Conservation (phyloP, 2,113 vertebrate species). For the Protobothrops flavoviridis region DNA sequence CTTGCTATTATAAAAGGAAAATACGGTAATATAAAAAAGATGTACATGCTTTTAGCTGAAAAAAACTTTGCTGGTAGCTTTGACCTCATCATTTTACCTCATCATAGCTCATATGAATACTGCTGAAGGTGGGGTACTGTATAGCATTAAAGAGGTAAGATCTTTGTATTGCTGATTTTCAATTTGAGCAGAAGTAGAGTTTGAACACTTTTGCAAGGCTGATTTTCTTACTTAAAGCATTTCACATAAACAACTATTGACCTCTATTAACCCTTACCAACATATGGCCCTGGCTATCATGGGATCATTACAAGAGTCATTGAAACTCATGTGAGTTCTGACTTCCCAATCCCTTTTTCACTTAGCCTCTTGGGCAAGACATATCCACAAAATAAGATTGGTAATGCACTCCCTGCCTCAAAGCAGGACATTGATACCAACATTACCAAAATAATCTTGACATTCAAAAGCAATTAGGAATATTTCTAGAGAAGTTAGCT, state of each 20-base stretch:
- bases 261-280: not conserved
- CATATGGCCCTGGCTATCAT: not conserved
- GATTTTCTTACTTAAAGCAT: not conserved
- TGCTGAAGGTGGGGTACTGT: not conserved
- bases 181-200: not conserved
- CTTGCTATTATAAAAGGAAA: constrained; percentile 30
- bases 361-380: not conserved
- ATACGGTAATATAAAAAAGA: not conserved
- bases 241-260: not conserved
- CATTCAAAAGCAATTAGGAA: not conserved
- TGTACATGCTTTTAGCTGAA: not conserved
- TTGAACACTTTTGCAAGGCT: not conserved
- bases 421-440: not conserved
- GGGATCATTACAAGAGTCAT: not conserved
- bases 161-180: not conserved
- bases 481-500: not conserved
- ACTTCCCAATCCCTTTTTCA: not conserved
- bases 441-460: not conserved
- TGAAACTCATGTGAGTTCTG: not conserved
- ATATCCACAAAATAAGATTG: not conserved
- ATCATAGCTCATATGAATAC: not conserved
- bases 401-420: not conserved
- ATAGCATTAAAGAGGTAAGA: not conserved
- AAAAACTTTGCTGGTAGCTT: not conserved
- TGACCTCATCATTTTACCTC: not conserved